phyloP scores from a whole-genome alignment of 2,113 vertebrate species.

The Leptosomus discolor region DNA sequence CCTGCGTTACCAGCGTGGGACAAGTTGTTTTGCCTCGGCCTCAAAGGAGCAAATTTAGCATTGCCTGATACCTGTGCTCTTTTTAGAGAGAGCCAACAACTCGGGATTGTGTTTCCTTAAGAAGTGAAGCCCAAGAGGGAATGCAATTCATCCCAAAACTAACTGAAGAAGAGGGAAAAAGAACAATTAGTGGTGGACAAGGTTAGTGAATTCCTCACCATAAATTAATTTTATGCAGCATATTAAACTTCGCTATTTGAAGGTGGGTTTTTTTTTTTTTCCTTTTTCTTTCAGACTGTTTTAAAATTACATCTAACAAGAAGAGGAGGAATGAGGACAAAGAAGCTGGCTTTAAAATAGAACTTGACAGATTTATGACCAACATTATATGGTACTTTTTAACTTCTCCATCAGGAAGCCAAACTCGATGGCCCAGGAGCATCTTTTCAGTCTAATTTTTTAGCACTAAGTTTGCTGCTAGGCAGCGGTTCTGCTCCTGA shows the following conservation, averaged over 20 bases:
- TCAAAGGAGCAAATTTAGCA: neutral
- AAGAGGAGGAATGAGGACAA: neutral
- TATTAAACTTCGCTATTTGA: neutral
- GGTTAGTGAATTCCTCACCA: neutral
- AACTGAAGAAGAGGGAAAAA: neutral
- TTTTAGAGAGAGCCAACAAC: neutral
- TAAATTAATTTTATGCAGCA: slow-evolving; percentile 3
- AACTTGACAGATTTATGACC: neutral
- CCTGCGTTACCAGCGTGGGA: neutral
- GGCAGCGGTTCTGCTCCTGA: neutral
- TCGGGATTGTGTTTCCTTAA: neutral
- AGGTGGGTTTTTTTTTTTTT: neutral
- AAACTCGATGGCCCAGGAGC: neutral
- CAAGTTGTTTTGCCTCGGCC: neutral
- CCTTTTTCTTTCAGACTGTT: neutral
- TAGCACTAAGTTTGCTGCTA: neutral
- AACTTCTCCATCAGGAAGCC: neutral
- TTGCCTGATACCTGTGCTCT: neutral
- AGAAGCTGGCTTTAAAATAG: neutral
- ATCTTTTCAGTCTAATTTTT: neutral
- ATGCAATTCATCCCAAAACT: neutral
- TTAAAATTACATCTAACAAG: neutral
- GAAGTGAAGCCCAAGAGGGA: neutral
- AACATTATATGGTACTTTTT: neutral
- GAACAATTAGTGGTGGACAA: neutral